Base-by-base conservation (phyloP, 2,113 vertebrate species). In the Carassius gibelio region DNA sequence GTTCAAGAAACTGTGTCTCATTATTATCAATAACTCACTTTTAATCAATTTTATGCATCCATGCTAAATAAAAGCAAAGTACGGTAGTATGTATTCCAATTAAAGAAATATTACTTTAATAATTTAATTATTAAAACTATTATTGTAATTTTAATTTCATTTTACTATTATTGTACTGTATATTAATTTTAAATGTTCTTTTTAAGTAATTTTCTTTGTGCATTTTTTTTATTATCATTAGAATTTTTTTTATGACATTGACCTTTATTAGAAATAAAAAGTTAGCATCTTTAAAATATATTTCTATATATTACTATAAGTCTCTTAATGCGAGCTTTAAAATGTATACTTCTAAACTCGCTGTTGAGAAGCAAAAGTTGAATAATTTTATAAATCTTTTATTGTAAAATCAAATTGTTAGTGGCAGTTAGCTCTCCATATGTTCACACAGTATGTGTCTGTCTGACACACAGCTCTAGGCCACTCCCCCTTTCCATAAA, bases 371-470 rank as follows among this genome's bases (percentile, higher is more conserved):
- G 1, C 19, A 38, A 38, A 34, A 71, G 66, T 69, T 38, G 19
- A 38, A 69, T 38, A 3, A 4, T 68, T 19, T 13, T 30, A 38
- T 10, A 69, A 69, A 38, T 69, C 10, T 15, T 75, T 48, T 48
- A 21, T 48, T 57, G 8, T 57, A 21, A 34, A 59, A 59, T 59
- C 2, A 21, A 59, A 77, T 21, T 36, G 26, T 77, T 17, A 30
- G 8, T 77, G 17, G 8, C 17, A 21, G 71, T 59, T 59, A 62
- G 55, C 7, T n/a, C 30, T 79, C 19, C 76, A 79, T 59, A 79
- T 79, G 55, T 42, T 61, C 57, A 79, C 75, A 57, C 75, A 79
- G 55, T 79, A 26, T 75, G 76, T 23, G 75, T 57, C 75, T 77
- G 76, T 79, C 76, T 79, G 19, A 42, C 57, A 79, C 34, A 34